A percentile compares a stretch with the other conserved stretches of the same genome.
These are phyloP conservation scores for Athalia circularis DNA, from an alignment of 2,888 invertebrate genomes.

Conservation along the genomic window DNA sequence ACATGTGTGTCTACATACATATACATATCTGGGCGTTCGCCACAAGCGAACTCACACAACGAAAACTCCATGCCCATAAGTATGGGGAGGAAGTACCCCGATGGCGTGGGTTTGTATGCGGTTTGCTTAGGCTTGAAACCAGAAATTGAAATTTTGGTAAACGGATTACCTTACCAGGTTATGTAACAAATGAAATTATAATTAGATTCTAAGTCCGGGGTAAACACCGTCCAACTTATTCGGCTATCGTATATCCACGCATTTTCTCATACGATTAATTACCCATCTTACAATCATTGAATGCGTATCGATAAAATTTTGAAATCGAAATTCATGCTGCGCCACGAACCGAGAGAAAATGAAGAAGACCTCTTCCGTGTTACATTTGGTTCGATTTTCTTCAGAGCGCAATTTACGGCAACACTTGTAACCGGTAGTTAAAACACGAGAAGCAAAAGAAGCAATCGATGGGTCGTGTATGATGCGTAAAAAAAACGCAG, in stretches of 20 bases:
- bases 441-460: too few relatives aligned
- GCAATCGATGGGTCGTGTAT: too few relatives aligned
- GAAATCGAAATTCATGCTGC: too few relatives aligned
- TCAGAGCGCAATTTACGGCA: too few relatives aligned
- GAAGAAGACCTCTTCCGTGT: too few relatives aligned
- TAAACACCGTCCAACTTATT: background rate
- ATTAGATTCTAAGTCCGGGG: conserved; percentile 15
- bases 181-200: conserved; percentile 34
- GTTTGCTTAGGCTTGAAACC: conserved; percentile 67
- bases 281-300: too few relatives aligned
- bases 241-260: background rate
- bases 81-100: conserved; percentile 31
- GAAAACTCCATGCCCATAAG: background rate
- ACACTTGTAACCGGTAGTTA: too few relatives aligned
- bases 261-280: background rate
- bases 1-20: background rate
- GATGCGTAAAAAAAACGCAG: too few relatives aligned
- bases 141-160: conserved; percentile 73
- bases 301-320: too few relatives aligned
- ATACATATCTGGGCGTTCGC: background rate
- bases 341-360: too few relatives aligned
- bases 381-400: too few relatives aligned
- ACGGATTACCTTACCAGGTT: conserved; percentile 63
- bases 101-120: conserved; percentile 37
- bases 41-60: too few relatives aligned